Evolutionary conservation across 2,113 vertebrate genomes (phyloP).

Genomic region (Tonatia bakeri): DNA sequence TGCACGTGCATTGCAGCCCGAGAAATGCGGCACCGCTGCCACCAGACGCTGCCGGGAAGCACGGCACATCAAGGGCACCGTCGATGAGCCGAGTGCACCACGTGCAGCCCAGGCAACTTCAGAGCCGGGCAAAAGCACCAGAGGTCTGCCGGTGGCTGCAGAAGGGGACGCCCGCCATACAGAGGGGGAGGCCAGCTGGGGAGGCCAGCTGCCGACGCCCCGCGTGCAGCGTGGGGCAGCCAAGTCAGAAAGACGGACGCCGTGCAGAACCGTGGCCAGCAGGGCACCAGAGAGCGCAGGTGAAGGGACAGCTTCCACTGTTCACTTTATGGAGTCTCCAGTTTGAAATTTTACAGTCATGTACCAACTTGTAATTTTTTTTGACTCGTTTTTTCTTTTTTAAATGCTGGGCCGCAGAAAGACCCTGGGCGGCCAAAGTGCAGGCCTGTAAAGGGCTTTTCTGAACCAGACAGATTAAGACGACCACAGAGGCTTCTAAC

Average conservation of each 20-base stretch:
- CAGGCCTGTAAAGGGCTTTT: not conserved
- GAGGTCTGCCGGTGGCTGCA: rapidly evolving
- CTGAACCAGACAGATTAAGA: not conserved
- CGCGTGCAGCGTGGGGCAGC: not conserved
- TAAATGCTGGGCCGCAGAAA: not conserved
- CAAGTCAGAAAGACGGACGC: not conserved
- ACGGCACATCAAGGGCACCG: rapidly evolving
- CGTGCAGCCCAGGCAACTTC: not conserved
- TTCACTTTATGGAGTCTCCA: not conserved
- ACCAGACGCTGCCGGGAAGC: not conserved
- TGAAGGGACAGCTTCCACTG: not conserved
- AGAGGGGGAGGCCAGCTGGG: not conserved
- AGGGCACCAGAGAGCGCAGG: not conserved
- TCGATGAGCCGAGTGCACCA: rapidly evolving
- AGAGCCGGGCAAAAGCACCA: not conserved
- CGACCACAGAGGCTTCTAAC: not conserved
- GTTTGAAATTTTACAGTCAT: not conserved
- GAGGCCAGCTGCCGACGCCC: not conserved
- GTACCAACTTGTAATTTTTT: not conserved
- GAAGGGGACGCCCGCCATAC: not conserved
- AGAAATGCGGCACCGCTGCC: not conserved
- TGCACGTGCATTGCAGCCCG: not conserved
- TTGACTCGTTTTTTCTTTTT: not conserved
- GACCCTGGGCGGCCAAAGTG: not conserved
- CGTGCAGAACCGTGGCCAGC: not conserved